These are phyloP conservation scores for Hybos culiciformis DNA, from an alignment of 2,888 invertebrate species.

Conservation along the genomic window DNA sequence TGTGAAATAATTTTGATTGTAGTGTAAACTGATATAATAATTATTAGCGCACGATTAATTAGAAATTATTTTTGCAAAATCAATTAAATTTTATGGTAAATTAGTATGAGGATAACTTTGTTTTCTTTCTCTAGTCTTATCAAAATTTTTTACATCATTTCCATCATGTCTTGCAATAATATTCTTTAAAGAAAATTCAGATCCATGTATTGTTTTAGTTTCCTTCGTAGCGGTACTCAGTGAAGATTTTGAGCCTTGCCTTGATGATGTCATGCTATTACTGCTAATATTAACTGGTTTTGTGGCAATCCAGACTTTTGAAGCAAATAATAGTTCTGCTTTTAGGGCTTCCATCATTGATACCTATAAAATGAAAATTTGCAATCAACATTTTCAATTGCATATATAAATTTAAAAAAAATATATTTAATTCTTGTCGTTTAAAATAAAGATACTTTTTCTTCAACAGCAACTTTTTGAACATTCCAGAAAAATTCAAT, in stretches of 20 bases:
- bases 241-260: neutral
- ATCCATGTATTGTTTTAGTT: neutral
- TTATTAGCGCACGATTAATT: too few relatives aligned
- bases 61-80: too few relatives aligned
- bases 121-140: too few relatives aligned
- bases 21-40: too few relatives aligned
- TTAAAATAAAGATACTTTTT: conserved; percentile 43
- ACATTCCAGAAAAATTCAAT: conserved; percentile 79
- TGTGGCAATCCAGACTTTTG: conserved; percentile 57
- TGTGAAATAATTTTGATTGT: too few relatives aligned
- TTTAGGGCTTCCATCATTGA: conserved; percentile 53
- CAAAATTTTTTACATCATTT: too few relatives aligned
- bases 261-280: neutral
- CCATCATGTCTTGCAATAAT: too few relatives aligned
- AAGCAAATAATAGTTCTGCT: conserved; percentile 55
- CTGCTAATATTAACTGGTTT: conserved; percentile 45
- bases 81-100: too few relatives aligned
- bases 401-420: neutral
- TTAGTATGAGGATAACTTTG: too few relatives aligned
- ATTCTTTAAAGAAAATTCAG: too few relatives aligned
- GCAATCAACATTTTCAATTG: neutral
- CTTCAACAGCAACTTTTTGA: conserved; percentile 58
- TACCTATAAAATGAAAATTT: conserved; percentile 38
- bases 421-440: neutral
- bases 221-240: too few relatives aligned